A percentile compares a stretch with the other conserved stretches of the same genome.
Conservation (phyloP, 1,140 invertebrate genomes). For the Leptoteleia sp. region DNA sequence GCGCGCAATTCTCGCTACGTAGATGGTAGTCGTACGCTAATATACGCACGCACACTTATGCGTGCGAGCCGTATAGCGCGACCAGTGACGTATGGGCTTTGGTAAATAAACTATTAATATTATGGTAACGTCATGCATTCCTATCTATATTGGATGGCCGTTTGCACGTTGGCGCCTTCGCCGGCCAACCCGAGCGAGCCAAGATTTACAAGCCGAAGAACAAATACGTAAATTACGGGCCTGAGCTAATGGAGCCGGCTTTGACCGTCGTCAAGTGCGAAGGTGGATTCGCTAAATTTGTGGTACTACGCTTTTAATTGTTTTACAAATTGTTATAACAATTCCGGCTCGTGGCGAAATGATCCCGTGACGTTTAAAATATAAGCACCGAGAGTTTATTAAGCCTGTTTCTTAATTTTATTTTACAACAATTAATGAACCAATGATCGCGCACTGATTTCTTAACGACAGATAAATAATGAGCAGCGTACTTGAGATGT, state of each 20-base stretch:
- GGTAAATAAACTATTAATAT: slow-evolving; percentile 82
- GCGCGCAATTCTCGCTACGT: slow-evolving; percentile 47
- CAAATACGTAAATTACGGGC: slow-evolving; percentile 80
- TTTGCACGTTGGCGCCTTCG: slow-evolving; percentile 72
- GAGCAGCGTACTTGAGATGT: neutral
- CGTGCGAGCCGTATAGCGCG: slow-evolving; percentile 56
- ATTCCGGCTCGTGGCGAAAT: slow-evolving; percentile 35
- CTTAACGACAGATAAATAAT: neutral
- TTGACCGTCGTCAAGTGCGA: slow-evolving; percentile 61
- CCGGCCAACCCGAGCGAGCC: slow-evolving; percentile 54
- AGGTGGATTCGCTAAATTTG: slow-evolving; percentile 56
- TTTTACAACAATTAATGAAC: slow-evolving; percentile 22
- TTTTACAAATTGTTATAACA: slow-evolving; percentile 49
- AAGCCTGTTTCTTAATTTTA: slow-evolving; percentile 5
- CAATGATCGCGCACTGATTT: slow-evolving; percentile 10
- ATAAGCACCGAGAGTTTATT: slow-evolving; percentile 2
- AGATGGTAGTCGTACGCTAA: slow-evolving; percentile 57
- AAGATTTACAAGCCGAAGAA: slow-evolving; percentile 80
- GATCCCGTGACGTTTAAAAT: slow-evolving; percentile 13
- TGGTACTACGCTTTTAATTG: slow-evolving; percentile 50
- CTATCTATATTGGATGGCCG: slow-evolving; percentile 80
- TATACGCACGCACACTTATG: slow-evolving; percentile 48
- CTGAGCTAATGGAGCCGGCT: slow-evolving; percentile 74
- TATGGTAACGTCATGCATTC: slow-evolving; percentile 81
- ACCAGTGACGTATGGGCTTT: slow-evolving; percentile 79